A percentile compares a stretch with the other conserved stretches of the same genome.
Conservation (phyloP, 2,113 vertebrate genomes). For the Ochotona princeps region DNA sequence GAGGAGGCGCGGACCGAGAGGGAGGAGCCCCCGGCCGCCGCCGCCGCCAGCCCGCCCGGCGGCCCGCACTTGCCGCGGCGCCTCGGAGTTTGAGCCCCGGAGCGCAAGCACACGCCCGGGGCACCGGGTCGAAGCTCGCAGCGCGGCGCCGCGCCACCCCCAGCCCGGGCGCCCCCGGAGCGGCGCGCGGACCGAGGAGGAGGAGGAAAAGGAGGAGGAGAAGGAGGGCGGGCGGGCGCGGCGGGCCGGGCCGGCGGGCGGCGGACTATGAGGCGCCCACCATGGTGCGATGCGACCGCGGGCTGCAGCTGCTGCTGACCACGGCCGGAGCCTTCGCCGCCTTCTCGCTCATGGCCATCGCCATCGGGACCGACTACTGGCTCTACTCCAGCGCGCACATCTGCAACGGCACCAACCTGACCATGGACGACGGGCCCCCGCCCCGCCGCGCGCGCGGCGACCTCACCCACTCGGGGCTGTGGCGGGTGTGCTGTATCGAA, state of each 20-base stretch:
- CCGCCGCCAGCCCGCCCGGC: constrained; percentile 45
- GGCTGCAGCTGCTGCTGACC: constrained; percentile 94
- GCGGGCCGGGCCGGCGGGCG: constrained; percentile 80
- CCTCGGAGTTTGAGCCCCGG: constrained; percentile 71
- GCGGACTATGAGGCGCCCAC: constrained; percentile 94
- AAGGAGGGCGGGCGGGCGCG: constrained; percentile 62
- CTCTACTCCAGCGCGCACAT: constrained; percentile 95
- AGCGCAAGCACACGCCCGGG: constrained; percentile 74
- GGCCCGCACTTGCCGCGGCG: constrained; percentile 66
- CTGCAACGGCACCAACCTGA: constrained; percentile 94
- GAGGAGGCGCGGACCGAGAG: constrained; percentile 62
- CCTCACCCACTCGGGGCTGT: constrained; percentile 95
- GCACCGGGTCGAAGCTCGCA: constrained; percentile 63
- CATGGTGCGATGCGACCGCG: constrained; percentile 97
- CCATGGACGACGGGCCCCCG: constrained; percentile 86
- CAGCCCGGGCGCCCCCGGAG: constrained; percentile 25
- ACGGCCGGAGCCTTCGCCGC: constrained; percentile 94
- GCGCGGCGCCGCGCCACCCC: constrained; percentile 72
- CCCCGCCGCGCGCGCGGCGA: constrained; percentile 80
- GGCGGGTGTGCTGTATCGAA: constrained; percentile 97
- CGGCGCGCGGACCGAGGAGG: constrained; percentile 60
- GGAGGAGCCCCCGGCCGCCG: constrained; percentile 66
- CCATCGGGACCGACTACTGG: constrained; percentile 98
- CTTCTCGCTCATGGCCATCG: constrained; percentile 97
- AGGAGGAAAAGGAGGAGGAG: neutral